Conservation (phyloP, 64 coral and sea anemone genomes). For the Porites lutea region DNA sequence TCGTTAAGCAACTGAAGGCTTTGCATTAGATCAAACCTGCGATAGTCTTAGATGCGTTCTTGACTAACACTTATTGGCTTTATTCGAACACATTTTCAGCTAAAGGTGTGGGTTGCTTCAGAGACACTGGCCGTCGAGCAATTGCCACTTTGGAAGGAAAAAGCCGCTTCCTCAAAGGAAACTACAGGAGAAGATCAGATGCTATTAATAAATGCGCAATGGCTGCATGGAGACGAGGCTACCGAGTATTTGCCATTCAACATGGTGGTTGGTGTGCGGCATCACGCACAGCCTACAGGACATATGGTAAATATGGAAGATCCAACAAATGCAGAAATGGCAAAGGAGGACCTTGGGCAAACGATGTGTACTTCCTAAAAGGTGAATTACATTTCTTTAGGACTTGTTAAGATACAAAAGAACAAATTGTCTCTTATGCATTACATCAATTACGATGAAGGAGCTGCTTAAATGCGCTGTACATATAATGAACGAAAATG, state of each 20-base stretch:
- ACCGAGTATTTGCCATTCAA: constrained; percentile 57
- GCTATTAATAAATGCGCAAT: constrained; percentile 64
- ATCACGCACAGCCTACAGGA: not conserved
- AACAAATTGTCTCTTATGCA: not conserved
- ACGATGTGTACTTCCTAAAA: constrained; percentile 47
- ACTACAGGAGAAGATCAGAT: constrained; percentile 1
- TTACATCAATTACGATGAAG: too few relatives aligned
- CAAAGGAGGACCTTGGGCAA: constrained; percentile 56
- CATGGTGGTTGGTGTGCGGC: constrained; percentile 52
- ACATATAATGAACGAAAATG: too few relatives aligned
- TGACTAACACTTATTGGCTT: too few relatives aligned
- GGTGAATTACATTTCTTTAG: not conserved
- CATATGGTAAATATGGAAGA: constrained; percentile 34
- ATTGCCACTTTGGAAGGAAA: constrained; percentile 44
- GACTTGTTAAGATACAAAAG: not conserved
- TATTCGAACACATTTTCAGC: not conserved
- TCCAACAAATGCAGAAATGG: constrained; percentile 34
- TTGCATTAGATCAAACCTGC: too few relatives aligned
- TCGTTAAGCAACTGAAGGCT: too few relatives aligned
- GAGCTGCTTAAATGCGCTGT: too few relatives aligned
- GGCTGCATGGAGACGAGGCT: constrained; percentile 25
- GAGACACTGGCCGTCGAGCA: constrained; percentile 33
- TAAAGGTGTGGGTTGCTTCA: constrained; percentile 52
- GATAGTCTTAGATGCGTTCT: too few relatives aligned
- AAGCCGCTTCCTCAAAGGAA: constrained; percentile 36